These are phyloP conservation scores for Panopea generosa DNA, from an alignment of 2,888 invertebrate genomes.

Conservation along the genomic window DNA sequence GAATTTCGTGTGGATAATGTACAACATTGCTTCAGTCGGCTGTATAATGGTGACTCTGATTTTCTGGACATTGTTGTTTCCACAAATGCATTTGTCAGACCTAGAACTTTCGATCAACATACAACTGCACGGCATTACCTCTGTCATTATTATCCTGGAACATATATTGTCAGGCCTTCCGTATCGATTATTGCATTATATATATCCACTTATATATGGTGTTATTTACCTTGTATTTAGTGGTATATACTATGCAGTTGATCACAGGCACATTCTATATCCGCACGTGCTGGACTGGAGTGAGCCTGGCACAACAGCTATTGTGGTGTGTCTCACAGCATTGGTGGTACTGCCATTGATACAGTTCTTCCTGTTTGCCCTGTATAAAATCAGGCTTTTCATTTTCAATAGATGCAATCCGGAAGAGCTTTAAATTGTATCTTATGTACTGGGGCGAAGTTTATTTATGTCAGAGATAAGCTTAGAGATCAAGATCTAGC, in stretches of 20 bases:
- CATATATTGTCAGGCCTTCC: conserved; percentile 75
- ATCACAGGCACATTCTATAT: conserved; percentile 78
- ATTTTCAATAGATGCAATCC: conserved; percentile 45
- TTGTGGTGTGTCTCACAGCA: conserved; percentile 64
- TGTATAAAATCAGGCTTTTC: conserved; percentile 69
- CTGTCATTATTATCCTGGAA: conserved; percentile 77
- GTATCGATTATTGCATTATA: conserved; percentile 74
- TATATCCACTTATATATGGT: conserved; percentile 75
- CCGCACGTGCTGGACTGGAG: conserved; percentile 80
- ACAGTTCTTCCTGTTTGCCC: conserved; percentile 68
- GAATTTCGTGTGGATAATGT: conserved; percentile 75
- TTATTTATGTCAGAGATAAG: too few relatives aligned
- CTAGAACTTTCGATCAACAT: conserved; percentile 66
- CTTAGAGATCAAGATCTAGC: too few relatives aligned
- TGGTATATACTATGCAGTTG: conserved; percentile 76
- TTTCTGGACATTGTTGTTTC: conserved; percentile 78
- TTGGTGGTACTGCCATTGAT: conserved; percentile 72
- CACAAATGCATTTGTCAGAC: conserved; percentile 40
- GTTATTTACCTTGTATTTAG: conserved; percentile 77
- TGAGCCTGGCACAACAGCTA: conserved; percentile 69
- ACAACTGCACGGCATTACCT: conserved; percentile 79
- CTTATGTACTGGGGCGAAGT: too few relatives aligned
- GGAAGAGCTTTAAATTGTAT: conserved; percentile 40
- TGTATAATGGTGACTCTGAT: conserved; percentile 77
- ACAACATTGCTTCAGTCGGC: conserved; percentile 65